Base-by-base conservation (phyloP, 2,797 vertebrate species). In the Malurus leucopterus region DNA sequence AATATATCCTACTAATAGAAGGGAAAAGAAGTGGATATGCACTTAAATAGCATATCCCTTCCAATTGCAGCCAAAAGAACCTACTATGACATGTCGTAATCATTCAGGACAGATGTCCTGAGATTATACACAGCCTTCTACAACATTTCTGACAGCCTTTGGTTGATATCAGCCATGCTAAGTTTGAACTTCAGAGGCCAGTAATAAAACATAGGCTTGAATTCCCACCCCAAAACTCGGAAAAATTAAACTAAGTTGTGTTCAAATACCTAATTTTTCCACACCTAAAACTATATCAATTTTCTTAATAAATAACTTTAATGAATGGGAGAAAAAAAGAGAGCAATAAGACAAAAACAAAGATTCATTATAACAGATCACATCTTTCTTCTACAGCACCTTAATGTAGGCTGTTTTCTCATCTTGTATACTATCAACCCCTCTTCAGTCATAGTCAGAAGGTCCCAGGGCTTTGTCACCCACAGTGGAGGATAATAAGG, bases 1-100 rank as follows among this genome's bases (percentile, higher is more conserved):
- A 87, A 55, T 80, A 47, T 59, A 51, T 44, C 59, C 65, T 51
- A 49, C 58, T 74, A 85, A 90, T 62, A 74, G 68, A 89, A 61
- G 16, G 15, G 41, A 91, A 86, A 84, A 76, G n/a, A 67, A 84
- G 43, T 58, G 34, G 40, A 68, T 91, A 74, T 71, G 68, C 55
- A 36, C 63, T 86, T 90, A 88, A 90, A 88, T 69, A 88, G 53
- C 62, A 59, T 75, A 78, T 53, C 61, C 15, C 32, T 87, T 90
- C 58, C 69, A 83, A 87, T 0, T 55, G 38, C 26, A 85, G 78
- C 40, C 43, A 74, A 43, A 85, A 85, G 21, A 83, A 59, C 34
- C 62, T 69, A 63, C 64, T 32, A 51, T 36, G 40, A 83, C 41
- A 41, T 43, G 40, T 46, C 20, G 3, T 78, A 85, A 85, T 78